A percentile compares a stretch with the other conserved stretches of the same genome.
phyloP scores from a whole-genome alignment of 2,113 vertebrate genomes.

The Indicator indicator region DNA sequence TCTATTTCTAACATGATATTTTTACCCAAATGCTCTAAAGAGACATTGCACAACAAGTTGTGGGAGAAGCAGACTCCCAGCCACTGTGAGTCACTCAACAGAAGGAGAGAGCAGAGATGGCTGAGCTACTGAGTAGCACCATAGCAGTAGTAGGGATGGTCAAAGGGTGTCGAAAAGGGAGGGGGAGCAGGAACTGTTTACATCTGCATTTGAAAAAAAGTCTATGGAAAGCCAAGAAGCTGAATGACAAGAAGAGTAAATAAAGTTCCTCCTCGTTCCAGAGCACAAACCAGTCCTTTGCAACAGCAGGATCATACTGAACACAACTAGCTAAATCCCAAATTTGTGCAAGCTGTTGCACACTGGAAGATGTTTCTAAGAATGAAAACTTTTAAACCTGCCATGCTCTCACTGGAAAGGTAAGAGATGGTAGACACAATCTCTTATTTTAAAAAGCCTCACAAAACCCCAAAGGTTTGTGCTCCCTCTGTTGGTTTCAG shows the following conservation, averaged over 20 bases:
- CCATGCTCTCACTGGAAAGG: not conserved
- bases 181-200: not conserved
- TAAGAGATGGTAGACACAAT: constrained; percentile 4
- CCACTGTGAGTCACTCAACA: not conserved
- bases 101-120: not conserved
- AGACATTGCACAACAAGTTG: not conserved
- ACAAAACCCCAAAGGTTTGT: constrained; percentile 44
- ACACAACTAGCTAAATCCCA: not conserved
- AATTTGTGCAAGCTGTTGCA: not conserved
- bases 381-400: constrained; percentile 19
- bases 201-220: not conserved
- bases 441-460: not conserved
- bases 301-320: not conserved
- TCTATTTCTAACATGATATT: not conserved
- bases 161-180: not conserved
- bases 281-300: not conserved
- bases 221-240: not conserved
- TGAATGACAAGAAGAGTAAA: not conserved
- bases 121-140: not conserved
- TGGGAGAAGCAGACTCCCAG: not conserved
- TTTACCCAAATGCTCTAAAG: not conserved
- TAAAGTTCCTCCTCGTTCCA: not conserved
- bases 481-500: constrained; percentile 73
- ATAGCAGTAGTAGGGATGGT: not conserved
- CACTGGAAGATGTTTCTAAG: not conserved